These are phyloP conservation scores for Drosophila bifasciata DNA, from an alignment of 1,140 invertebrate species.

Conservation along the genomic window DNA sequence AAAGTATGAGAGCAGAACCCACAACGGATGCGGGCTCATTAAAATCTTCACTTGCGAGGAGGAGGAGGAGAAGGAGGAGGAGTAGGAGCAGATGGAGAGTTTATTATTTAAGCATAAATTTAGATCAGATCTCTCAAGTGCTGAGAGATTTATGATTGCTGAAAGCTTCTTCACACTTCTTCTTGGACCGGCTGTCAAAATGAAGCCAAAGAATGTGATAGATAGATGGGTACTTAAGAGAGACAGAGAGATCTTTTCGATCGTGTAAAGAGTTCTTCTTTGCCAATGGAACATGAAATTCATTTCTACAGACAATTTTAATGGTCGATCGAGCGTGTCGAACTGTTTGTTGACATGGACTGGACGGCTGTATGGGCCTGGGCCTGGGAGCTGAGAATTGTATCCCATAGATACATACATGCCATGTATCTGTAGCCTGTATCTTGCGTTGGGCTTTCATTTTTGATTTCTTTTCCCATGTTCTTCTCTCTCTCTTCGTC, in stretches of 20 bases:
- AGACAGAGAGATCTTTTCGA: constrained; percentile 1
- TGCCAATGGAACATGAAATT: constrained; percentile 61
- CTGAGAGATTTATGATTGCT: constrained; percentile 59
- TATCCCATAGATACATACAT: constrained; percentile 45
- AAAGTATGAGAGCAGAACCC: constrained; percentile 34
- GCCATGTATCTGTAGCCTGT: constrained; percentile 59
- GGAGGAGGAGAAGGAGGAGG: constrained; percentile 26
- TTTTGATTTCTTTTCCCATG: constrained; percentile 50
- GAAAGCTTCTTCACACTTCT: constrained; percentile 23
- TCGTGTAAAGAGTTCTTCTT: constrained; percentile 42
- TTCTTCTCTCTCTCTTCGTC: constrained; percentile 40
- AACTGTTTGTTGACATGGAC: constrained; percentile 54
- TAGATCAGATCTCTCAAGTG: constrained; percentile 60
- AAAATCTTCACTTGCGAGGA: constrained; percentile 12
- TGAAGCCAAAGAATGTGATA: constrained; percentile 38
- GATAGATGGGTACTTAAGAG: constrained; percentile 17
- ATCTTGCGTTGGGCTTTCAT: constrained; percentile 16
- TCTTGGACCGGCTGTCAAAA: constrained; percentile 21
- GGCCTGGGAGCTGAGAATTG: background rate
- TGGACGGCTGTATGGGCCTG: constrained; percentile 15
- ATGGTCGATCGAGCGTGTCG: constrained; percentile 58
- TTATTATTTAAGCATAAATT: constrained; percentile 50
- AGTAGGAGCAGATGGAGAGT: constrained; percentile 35
- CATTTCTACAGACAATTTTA: constrained; percentile 58
- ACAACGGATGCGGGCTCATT: constrained; percentile 61